Evolutionary conservation across 2,113 vertebrate species (phyloP), one percentile per base, ranked within the genome.

Genomic region (Beaufortia kweichowensis): DNA sequence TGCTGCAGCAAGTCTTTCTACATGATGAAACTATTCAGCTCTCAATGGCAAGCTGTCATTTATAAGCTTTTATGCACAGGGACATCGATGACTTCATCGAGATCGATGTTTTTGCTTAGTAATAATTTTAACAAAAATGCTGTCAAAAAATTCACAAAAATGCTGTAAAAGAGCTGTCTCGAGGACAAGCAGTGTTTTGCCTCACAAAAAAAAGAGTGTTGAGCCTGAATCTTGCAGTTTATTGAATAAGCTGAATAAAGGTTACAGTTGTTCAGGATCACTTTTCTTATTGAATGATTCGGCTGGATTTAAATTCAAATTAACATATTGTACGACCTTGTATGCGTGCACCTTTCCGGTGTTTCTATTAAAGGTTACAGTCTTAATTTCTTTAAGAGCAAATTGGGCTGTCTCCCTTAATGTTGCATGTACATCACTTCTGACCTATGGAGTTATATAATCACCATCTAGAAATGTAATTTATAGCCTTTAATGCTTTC

Each of bases 21-120:
- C 35, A 53, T 1, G 4, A 48, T 11, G 41, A 59, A 53, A 31
- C 28, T 28, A 72, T 10, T 41, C 4, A 35, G 41, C 17, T 28
- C 23, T 62, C 50, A 56, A 67, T 65, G 24, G 12, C 53, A 21
- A 73, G 19, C 2, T 29, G 46, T 68, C 17, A 39, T 74, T 57
- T 46, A 31, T 2, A 24, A 33, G 17, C 31, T 2, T 14, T 35
- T 28, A 65, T 10, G 21, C 12, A 23, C 31, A 28, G 62, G 14
- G 21, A 39, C 62, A 56, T 63, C 24, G 39, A 3, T 26, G 26
- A 19, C 28, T 24, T 21, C 31, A 48, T 74, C 61, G 66, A 21
- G 35, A 62, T 60, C 53, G 39, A 33, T 9, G 29, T 33, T 46
- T 31, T 28, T 33, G 55, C 57, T 43, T 48, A 41, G 1, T 46